Evolutionary conservation across 2,113 vertebrate species (phyloP), one percentile per base, ranked within the genome.

Genomic region (Lepisosteus osseus): DNA sequence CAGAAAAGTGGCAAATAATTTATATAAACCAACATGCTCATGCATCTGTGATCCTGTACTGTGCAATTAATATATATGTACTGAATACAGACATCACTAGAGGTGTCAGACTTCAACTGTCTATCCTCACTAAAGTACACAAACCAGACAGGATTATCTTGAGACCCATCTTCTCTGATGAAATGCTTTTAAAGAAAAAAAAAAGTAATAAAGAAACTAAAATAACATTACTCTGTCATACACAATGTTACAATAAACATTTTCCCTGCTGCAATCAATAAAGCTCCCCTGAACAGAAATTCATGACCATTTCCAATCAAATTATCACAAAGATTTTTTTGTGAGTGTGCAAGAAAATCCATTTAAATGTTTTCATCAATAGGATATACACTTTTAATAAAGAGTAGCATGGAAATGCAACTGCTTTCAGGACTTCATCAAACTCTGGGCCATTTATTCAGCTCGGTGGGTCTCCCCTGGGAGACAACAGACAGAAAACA

Each of bases 51-150:
- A 72, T 61, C 72, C 56, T 62, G 67, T 44, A 69, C 15, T 9
- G 66, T 71, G 70, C 68, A 72, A 75, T 71, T 72, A 51, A 79
- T 81, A 29, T 79, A 72, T 56, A 67, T 71, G 73, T 67, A 55
- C 72, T 76, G 45, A 63, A 68, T 7, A 71, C 45, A 65, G 47
- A 51, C 0, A 9, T 51, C 9, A 51, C 9, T 51, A 1, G 47
- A 51, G 9, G 47, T 15, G 56, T 8, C 43, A 17, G 51, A 65
- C 67, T 71, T 70, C 77, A 74, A 47, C 29, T 43, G 61, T 71
- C 9, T 59, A 76, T 73, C 76, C 55, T 67, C 70, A 64, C 65
- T 71, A 64, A 74, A 45, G 66, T 29, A 29, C 29, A 76, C 67
- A 65, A 63, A 72, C 57, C 54, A 76, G 61, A 65, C 11, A 63